Evolutionary conservation across 2,113 vertebrate species (phyloP).

Genomic region (Lipophrys pholis): DNA sequence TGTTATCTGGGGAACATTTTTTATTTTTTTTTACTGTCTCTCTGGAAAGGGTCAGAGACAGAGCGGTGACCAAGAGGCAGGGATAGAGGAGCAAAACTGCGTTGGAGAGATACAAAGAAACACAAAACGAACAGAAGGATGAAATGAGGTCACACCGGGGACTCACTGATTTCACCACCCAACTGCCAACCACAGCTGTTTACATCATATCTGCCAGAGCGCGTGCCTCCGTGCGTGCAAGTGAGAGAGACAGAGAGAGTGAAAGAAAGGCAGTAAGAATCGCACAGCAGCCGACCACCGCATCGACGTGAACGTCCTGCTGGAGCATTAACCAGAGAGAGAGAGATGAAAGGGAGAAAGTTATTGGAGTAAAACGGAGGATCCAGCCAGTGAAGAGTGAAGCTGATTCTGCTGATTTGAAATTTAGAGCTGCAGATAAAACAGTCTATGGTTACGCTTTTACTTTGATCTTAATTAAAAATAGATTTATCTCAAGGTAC

Average conservation of each 20-base stretch:
- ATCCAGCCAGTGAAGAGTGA: slow-evolving; percentile 15
- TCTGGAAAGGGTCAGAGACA: slow-evolving; percentile 1
- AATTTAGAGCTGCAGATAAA: slow-evolving; percentile 5
- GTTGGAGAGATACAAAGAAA: neutral
- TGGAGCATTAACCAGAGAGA: slow-evolving; percentile 13
- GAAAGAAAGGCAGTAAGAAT: neutral
- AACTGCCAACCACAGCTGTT: slow-evolving; percentile 20
- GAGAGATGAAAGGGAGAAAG: slow-evolving; percentile 12
- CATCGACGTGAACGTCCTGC: slow-evolving; percentile 23
- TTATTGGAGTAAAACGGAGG: slow-evolving; percentile 23
- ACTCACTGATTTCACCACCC: slow-evolving; percentile 13
- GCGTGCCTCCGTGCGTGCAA: no score
- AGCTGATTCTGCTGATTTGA: slow-evolving; percentile 30
- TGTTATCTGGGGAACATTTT: neutral
- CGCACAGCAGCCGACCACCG: slow-evolving; percentile 21
- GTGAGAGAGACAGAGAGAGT: slow-evolving; percentile 5
- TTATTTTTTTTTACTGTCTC: neutral
- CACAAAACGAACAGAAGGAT: slow-evolving; percentile 7
- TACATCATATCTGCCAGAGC: slow-evolving; percentile 15
- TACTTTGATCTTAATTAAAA: neutral
- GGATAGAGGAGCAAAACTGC: neutral
- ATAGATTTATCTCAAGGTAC: neutral
- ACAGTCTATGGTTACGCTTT: neutral
- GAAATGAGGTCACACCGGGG: slow-evolving; percentile 1
- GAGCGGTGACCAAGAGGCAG: neutral